These are phyloP conservation scores for Phallusia fumigata DNA, from an alignment of 23 tunicate species.

Conservation along the genomic window DNA sequence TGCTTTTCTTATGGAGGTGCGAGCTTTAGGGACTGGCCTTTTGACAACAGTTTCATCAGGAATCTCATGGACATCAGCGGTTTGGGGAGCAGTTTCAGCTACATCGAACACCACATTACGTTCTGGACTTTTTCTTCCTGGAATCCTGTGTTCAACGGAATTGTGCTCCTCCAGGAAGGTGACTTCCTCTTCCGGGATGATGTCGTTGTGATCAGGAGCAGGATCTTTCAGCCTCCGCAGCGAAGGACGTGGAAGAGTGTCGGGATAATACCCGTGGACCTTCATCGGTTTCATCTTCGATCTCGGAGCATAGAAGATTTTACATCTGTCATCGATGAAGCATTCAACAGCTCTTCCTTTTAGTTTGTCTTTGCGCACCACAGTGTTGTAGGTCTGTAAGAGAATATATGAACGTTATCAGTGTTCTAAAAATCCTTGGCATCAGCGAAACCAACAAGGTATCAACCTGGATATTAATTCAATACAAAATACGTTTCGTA, in stretches of 20 bases:
- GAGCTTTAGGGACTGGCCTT: not conserved
- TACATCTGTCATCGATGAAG: constrained; percentile 70
- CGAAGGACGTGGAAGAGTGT: constrained; percentile 24
- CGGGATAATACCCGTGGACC: not conserved
- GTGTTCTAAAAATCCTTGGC: no score
- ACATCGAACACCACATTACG: not conserved
- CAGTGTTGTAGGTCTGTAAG: constrained; percentile 60
- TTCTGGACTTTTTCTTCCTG: not conserved
- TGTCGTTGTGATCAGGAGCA: not conserved
- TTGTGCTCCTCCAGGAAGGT: not conserved
- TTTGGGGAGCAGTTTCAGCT: not conserved
- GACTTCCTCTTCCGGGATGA: not conserved
- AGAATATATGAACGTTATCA: not conserved
- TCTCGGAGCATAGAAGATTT: constrained; percentile 65
- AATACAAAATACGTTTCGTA: not conserved
- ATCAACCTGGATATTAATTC: not conserved
- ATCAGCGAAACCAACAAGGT: no score
- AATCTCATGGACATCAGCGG: not conserved
- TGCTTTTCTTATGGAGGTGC: not conserved
- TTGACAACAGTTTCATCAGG: not conserved
- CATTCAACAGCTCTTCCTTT: constrained; percentile 72
- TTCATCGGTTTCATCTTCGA: constrained; percentile 31
- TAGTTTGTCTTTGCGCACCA: constrained; percentile 49
- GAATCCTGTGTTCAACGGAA: not conserved
- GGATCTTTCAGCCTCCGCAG: constrained; percentile 10